phyloP scores from a whole-genome alignment of 2,113 vertebrate genomes.

The Penelope pileata region DNA sequence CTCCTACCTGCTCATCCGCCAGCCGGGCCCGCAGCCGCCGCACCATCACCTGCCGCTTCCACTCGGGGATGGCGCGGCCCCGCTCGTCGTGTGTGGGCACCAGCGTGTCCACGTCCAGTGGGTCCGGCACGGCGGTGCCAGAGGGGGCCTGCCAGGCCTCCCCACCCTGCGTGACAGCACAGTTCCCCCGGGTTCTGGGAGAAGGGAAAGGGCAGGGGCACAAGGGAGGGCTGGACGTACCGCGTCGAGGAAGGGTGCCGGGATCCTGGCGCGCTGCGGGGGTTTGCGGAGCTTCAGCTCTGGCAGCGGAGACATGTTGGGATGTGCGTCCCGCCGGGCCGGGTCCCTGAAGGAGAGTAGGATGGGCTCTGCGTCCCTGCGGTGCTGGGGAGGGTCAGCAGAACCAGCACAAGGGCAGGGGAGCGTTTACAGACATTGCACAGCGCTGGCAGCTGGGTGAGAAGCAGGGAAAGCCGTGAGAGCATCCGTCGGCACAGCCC shows the following conservation, averaged over 20 bases:
- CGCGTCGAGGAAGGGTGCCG: constrained; percentile 49
- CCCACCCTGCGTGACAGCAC: background rate
- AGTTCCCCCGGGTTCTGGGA: background rate
- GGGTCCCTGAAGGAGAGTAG: background rate
- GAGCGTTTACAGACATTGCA: background rate
- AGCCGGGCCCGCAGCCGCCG: constrained; percentile 87
- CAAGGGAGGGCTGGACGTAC: constrained; percentile 30
- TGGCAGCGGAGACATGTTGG: constrained; percentile 15
- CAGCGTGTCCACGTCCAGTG: constrained; percentile 87
- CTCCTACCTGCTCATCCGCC: constrained; percentile 81
- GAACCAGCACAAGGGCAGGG: background rate
- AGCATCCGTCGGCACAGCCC: background rate
- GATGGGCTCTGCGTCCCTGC: background rate
- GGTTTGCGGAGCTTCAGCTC: constrained; percentile 75
- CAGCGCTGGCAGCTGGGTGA: background rate
- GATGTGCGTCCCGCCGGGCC: background rate
- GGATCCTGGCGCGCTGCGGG: constrained; percentile 74
- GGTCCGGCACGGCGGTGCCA: constrained; percentile 75
- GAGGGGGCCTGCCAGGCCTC: background rate
- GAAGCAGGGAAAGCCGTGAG: background rate
- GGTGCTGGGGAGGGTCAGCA: background rate
- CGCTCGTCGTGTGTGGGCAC: constrained; percentile 91
- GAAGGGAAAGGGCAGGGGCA: background rate
- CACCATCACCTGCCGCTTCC: constrained; percentile 98
- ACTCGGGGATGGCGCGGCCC: constrained; percentile 90